A percentile compares a stretch with the other conserved stretches of the same genome.
Conservation (phyloP, 2,797 vertebrate genomes). For the Pogoniulus pusillus region DNA sequence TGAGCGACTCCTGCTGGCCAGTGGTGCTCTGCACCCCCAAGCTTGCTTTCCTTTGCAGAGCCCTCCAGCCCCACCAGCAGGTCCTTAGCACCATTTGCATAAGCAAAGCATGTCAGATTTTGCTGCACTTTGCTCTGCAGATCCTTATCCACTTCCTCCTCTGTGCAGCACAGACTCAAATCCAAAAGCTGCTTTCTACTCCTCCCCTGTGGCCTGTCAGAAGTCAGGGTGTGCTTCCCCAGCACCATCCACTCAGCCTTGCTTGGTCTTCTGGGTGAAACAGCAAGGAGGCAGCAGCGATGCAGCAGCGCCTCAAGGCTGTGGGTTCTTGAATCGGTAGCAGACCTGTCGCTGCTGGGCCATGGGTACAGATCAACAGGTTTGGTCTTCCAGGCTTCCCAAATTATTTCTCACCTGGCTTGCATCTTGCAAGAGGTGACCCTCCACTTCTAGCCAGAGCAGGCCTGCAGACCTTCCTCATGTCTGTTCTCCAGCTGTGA, state of each 20-base stretch:
- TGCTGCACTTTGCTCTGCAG: not conserved
- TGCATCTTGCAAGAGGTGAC: not conserved
- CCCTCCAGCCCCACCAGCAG: not conserved
- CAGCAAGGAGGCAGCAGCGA: not conserved
- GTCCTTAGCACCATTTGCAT: not conserved
- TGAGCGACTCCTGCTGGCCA: not conserved
- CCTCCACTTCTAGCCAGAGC: not conserved
- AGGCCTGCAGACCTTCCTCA: not conserved
- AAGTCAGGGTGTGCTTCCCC: not conserved
- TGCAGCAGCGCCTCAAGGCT: not conserved
- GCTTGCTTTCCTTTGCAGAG: not conserved
- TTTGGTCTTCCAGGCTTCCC: not conserved
- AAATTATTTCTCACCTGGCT: not conserved
- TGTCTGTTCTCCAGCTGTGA: not conserved
- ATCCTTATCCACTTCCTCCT: constrained; percentile 3
- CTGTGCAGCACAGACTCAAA: not conserved
- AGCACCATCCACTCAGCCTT: not conserved
- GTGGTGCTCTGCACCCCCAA: not conserved
- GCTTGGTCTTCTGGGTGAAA: not conserved
- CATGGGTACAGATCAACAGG: not conserved
- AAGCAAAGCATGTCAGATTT: not conserved
- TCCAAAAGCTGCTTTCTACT: not conserved
- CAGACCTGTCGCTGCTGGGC: not conserved
- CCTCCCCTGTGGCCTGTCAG: not conserved
- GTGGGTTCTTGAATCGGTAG: not conserved